Percentiles rank a stretch among this genome's conserved stretches.
Conservation (phyloP, 1,140 invertebrate species). For the Ruditapes philippinarum region DNA sequence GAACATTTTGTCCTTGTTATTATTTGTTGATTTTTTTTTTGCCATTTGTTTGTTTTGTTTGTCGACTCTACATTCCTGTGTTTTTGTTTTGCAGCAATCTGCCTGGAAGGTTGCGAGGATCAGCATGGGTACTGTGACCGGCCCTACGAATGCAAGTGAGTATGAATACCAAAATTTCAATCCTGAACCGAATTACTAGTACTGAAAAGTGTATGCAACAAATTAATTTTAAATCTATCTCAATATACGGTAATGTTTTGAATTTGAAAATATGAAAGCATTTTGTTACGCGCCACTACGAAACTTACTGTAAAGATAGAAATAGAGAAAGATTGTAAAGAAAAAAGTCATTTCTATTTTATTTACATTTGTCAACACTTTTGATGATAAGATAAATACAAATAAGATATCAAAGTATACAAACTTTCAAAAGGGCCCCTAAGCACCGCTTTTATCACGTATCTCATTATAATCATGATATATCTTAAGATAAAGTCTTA, state of each 20-base stretch:
- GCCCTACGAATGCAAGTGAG: constrained; percentile 98
- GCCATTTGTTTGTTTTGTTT: too few relatives aligned
- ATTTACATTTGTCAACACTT: constrained; percentile 37
- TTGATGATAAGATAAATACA: constrained; percentile 27
- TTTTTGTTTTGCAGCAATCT: constrained; percentile 90
- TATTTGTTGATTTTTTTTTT: too few relatives aligned
- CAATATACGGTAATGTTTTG: too few relatives aligned
- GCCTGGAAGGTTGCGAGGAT: constrained; percentile 95
- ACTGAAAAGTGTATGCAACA: too few relatives aligned
- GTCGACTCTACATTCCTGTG: too few relatives aligned
- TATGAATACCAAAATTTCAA: constrained; percentile 84
- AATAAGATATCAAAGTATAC: constrained; percentile 34
- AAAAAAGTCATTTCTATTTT: too few relatives aligned
- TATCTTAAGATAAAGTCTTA: background rate
- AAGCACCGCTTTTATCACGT: background rate
- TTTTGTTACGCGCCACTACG: too few relatives aligned
- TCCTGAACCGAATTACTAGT: too few relatives aligned
- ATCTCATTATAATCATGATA: constrained; percentile 6
- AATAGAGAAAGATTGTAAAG: too few relatives aligned
- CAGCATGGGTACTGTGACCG: constrained; percentile 95
- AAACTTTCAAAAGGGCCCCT: constrained; percentile 12
- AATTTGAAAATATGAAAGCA: too few relatives aligned
- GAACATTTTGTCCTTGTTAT: constrained; percentile 40
- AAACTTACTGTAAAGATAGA: too few relatives aligned
- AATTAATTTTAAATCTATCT: too few relatives aligned